These are phyloP conservation scores for Chrysotoxum bicinctum DNA, from an alignment of 2,888 invertebrate species.

Conservation along the genomic window DNA sequence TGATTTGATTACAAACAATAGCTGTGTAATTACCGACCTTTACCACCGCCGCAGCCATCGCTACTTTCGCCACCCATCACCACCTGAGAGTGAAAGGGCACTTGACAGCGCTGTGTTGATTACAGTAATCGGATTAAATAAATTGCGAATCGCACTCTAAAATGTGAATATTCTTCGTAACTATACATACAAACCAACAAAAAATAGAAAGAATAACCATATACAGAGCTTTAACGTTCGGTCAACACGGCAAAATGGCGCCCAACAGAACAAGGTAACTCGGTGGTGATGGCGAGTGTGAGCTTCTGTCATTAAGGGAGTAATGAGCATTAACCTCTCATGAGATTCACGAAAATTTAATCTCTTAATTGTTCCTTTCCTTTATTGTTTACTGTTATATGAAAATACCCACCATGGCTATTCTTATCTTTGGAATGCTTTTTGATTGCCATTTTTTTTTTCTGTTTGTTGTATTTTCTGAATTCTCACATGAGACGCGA, in stretches of 20 bases:
- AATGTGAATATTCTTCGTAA: slow-evolving; percentile 57
- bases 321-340: slow-evolving; percentile 68
- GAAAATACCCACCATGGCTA: slow-evolving; percentile 33
- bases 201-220: not conserved
- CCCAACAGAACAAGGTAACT: slow-evolving; percentile 11
- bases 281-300: not conserved
- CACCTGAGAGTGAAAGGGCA: slow-evolving; percentile 50
- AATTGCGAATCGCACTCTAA: slow-evolving; percentile 68
- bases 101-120: slow-evolving; percentile 63
- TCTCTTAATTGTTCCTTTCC: slow-evolving; percentile 71
- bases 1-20: slow-evolving; percentile 71
- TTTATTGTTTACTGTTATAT: slow-evolving; percentile 70
- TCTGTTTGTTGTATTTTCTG: slow-evolving; percentile 1
- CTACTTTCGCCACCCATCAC: not conserved
- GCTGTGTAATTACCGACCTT: slow-evolving; percentile 53
- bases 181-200: slow-evolving; percentile 8
- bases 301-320: slow-evolving; percentile 58
- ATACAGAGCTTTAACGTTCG: slow-evolving; percentile 4
- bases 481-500: slow-evolving; percentile 65
- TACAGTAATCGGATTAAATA: slow-evolving; percentile 72
- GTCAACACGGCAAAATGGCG: slow-evolving; percentile 30
- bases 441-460: slow-evolving; percentile 34
- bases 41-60: not conserved
- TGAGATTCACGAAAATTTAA: slow-evolving; percentile 72
- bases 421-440: slow-evolving; percentile 65